Evolutionary conservation across 2,113 vertebrate genomes (phyloP).

Genomic region (Sinocyclocheilus rhinocerous): DNA sequence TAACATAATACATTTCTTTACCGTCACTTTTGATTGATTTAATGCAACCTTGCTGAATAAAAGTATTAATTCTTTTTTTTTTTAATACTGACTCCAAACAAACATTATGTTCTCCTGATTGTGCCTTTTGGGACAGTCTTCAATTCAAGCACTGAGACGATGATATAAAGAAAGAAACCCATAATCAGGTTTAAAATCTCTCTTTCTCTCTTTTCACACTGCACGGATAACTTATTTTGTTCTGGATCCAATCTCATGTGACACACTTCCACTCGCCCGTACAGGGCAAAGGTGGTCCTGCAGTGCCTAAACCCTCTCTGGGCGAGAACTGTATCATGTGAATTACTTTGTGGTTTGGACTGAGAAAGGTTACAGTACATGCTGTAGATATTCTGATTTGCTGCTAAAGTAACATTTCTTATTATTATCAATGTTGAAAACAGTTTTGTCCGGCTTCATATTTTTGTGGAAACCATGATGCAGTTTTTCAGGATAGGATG

Average conservation of each 20-base stretch:
- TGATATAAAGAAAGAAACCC: not conserved
- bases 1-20: too few species aligned
- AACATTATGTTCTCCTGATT: too few species aligned
- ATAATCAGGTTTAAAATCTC: slow-evolving; percentile 1
- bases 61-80: not conserved
- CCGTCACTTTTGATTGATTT: not conserved
- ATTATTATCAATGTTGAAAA: too few species aligned
- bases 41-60: not conserved
- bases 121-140: not conserved
- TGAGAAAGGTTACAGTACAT: slow-evolving; percentile 38
- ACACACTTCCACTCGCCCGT: slow-evolving; percentile 29
- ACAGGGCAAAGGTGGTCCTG: slow-evolving; percentile 46
- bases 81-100: too few species aligned
- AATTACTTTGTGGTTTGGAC: slow-evolving; percentile 54
- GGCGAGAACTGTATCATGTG: slow-evolving; percentile 41
- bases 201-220: not conserved
- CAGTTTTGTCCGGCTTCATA: too few species aligned
- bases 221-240: not conserved
- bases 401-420: too few species aligned
- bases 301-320: not conserved
- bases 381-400: too few species aligned
- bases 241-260: slow-evolving; percentile 48
- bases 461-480: too few species aligned
- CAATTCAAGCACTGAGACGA: not conserved
- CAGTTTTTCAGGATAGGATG: too few species aligned